Evolutionary conservation across 2,113 vertebrate species (phyloP), one percentile per base, ranked within the genome.

Genomic region (Casuarius casuarius): DNA sequence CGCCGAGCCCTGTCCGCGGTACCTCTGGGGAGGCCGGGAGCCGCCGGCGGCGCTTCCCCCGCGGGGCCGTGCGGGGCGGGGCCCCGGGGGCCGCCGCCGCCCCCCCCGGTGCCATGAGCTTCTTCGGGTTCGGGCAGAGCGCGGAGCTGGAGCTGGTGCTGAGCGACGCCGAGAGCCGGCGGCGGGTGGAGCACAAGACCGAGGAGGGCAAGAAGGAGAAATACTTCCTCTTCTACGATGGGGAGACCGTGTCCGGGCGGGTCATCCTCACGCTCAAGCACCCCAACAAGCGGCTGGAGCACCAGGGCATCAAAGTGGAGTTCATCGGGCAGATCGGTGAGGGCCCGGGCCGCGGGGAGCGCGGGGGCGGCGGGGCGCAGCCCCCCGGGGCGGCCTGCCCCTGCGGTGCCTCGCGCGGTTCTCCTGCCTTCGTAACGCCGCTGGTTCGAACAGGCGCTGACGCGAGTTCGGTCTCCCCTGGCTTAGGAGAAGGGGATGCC

Each of bases 171-270:
- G 99, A 99, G 92, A 99, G 98, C 95, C 98, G 99, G 95, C 99
- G 99, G 95, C 99, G 99, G 94, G 99, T 98, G 33, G 99, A 99
- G 91, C 99, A 99, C 96, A 99, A 99, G 93, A 99, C 98, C 1
- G 99, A 99, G 93, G 99, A 99, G 56, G 99, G 99, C 35, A 99
- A 99, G 97, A 99, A 99, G 95, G 99, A 99, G 95, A 99, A 99
- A 68, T 99, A 99, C 83, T 99, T 99, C 92, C 98, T 99, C 2
- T 99, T 99, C 96, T 99, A 99, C 52, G 99, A 99, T 11, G 99
- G 99, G 1, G 99, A 99, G 95, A 99, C 99, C 0, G 99, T 99
- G 29, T 99, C 98, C 42, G 99, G 99, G 6, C 98, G 99, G 97
- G 99, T 99, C 91, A 99, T 98, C 68, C 98, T 99, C 62, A 99